Evolutionary conservation across 1,140 invertebrate species (phyloP).

Genomic region (Odontomachus brunneus): DNA sequence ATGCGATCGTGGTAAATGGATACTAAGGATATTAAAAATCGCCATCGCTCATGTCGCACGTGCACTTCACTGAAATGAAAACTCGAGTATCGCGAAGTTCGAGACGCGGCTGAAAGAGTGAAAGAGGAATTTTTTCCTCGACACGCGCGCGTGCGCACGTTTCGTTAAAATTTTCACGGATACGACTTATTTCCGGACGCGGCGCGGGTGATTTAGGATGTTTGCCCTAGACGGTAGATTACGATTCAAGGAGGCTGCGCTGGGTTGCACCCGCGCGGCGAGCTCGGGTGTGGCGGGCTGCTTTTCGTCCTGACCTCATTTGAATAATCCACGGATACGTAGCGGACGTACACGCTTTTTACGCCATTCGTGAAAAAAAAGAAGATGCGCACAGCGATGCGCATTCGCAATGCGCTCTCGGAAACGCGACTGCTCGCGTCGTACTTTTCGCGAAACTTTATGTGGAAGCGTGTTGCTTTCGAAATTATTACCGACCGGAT

Average conservation of each 20-base stretch:
- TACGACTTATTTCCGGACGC: slow-evolving; percentile 44
- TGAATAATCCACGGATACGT: slow-evolving; percentile 64
- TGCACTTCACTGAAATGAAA: too few relatives aligned
- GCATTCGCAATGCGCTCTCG: slow-evolving; percentile 21
- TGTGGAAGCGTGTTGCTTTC: slow-evolving; percentile 6
- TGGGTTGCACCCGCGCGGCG: not conserved
- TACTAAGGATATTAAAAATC: not conserved
- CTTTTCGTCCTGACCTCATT: slow-evolving; percentile 62
- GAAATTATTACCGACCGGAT: slow-evolving; percentile 22
- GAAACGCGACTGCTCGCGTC: slow-evolving; percentile 12
- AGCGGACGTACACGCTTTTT: slow-evolving; percentile 52
- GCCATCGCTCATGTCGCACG: too few relatives aligned
- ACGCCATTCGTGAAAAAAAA: slow-evolving; percentile 35
- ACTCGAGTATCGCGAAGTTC: not conserved
- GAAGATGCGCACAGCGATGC: not conserved
- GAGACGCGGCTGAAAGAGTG: not conserved
- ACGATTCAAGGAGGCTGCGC: slow-evolving; percentile 56
- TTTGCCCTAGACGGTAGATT: slow-evolving; percentile 60
- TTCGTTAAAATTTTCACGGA: slow-evolving; percentile 61
- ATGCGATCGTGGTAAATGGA: not conserved
- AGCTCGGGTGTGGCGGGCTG: slow-evolving; percentile 29
- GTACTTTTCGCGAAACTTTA: slow-evolving; percentile 35
- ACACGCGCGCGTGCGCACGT: not conserved
- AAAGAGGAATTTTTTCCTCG: slow-evolving; percentile 19
- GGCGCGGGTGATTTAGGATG: slow-evolving; percentile 59